Percentiles rank a stretch among this genome's conserved stretches.
Conservation (phyloP, 2,797 vertebrate species). For the Pseudomugil tenellus region DNA sequence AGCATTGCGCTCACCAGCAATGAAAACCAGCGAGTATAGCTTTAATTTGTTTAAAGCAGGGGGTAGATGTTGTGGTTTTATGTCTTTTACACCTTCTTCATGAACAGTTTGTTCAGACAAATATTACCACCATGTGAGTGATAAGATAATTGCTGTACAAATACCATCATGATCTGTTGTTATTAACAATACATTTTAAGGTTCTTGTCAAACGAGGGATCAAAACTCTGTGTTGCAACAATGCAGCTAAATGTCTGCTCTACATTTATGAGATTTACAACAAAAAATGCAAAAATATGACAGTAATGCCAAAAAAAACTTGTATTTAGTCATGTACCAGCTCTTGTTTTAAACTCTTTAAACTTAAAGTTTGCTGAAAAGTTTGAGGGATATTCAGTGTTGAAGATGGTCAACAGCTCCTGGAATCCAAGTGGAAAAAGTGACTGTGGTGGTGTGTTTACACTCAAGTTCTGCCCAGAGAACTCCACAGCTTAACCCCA, state of each 20-base stretch:
- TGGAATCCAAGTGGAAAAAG: slow-evolving; percentile 55
- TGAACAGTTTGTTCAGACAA: no score
- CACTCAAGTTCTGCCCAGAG: slow-evolving; percentile 12
- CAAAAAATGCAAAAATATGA: neutral
- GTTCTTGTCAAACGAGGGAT: neutral
- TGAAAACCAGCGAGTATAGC: no score
- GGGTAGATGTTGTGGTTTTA: no score
- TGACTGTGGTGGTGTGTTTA: slow-evolving; percentile 38
- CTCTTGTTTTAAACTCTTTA: slow-evolving; percentile 15
- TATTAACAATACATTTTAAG: no score
- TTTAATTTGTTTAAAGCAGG: no score
- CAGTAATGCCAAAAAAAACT: neutral
- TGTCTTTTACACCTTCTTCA: no score
- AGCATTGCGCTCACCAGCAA: no score
- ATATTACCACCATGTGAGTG: no score
- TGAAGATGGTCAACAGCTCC: slow-evolving; percentile 30
- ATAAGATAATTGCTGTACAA: no score
- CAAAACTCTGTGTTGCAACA: neutral
- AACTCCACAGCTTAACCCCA: slow-evolving; percentile 30
- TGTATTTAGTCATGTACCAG: slow-evolving; percentile 2
- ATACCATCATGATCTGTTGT: no score
- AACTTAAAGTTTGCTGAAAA: no score
- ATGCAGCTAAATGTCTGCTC: neutral
- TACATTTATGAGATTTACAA: neutral
- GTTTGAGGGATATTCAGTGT: slow-evolving; percentile 27